Evolutionary conservation across 2,797 vertebrate genomes (phyloP).

Genomic region (Mus spretus): DNA sequence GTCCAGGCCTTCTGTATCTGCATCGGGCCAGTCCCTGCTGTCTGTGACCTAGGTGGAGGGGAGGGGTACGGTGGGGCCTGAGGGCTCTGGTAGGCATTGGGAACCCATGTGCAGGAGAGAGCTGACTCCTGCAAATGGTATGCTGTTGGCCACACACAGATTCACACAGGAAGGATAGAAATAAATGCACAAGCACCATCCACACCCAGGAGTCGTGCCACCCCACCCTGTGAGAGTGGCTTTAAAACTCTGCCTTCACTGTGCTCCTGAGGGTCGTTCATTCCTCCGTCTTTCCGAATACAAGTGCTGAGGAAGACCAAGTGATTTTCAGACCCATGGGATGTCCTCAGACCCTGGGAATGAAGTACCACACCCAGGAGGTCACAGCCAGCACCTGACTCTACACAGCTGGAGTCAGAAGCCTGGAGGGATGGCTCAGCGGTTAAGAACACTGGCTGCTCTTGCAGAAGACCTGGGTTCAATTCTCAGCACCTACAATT

Average conservation of each 20-base stretch:
- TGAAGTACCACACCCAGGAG: not conserved
- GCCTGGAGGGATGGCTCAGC: not conserved
- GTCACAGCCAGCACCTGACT: not conserved
- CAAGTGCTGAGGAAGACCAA: not conserved
- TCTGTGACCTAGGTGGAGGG: not conserved
- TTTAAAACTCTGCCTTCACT: not conserved
- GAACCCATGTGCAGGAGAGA: not conserved
- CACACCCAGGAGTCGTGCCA: fast-evolving
- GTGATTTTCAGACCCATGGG: not conserved
- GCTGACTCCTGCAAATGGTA: not conserved
- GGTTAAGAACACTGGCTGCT: not conserved
- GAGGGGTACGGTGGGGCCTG: fast-evolving
- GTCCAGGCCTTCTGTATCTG: not conserved
- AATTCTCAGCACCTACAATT: not conserved
- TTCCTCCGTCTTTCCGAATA: too few species aligned
- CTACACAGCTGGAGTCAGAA: not conserved
- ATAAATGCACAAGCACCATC: not conserved
- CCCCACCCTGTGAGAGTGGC: not conserved
- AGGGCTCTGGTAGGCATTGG: not conserved
- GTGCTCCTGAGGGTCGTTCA: not conserved
- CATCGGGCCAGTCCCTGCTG: not conserved
- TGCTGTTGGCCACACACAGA: not conserved
- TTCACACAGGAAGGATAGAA: not conserved
- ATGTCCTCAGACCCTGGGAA: not conserved
- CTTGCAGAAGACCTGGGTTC: not conserved